phyloP scores from a whole-genome alignment of 2,888 invertebrate genomes.

The Spilosoma lubricipeda region DNA sequence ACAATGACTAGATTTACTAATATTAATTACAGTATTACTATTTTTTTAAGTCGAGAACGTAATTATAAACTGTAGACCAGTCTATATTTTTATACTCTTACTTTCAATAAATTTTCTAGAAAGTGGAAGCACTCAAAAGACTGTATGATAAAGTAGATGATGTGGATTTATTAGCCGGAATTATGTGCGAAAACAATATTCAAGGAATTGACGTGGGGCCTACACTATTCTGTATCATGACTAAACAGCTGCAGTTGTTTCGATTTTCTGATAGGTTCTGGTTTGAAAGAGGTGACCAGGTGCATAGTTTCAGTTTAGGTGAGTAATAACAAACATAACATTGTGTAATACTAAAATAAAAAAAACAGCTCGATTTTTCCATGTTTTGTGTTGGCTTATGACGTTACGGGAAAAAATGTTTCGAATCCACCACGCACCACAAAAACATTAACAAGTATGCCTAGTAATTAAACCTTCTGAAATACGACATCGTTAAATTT shows the following conservation, averaged over 20 bases:
- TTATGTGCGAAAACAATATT: slow-evolving; percentile 68
- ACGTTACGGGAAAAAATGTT: too few relatives aligned
- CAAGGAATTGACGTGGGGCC: slow-evolving; percentile 66
- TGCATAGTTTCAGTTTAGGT: slow-evolving; percentile 71
- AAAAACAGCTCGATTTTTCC: too few relatives aligned
- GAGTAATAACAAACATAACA: slow-evolving; percentile 36
- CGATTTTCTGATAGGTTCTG: slow-evolving; percentile 72
- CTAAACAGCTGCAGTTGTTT: slow-evolving; percentile 67
- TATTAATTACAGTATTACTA: too few relatives aligned
- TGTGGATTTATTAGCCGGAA: slow-evolving; percentile 70
- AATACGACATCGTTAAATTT: too few relatives aligned
- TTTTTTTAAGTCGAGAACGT: neutral
- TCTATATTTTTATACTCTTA: neutral
- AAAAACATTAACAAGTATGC: too few relatives aligned
- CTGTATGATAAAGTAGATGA: slow-evolving; percentile 69
- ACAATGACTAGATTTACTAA: neutral
- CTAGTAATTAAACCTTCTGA: too few relatives aligned
- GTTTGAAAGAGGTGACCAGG: slow-evolving; percentile 75
- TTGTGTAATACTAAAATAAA: neutral
- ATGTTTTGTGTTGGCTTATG: too few relatives aligned
- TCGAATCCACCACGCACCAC: too few relatives aligned
- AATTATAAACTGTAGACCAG: neutral
- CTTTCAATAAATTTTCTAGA: slow-evolving; percentile 51
- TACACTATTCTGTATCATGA: slow-evolving; percentile 72
- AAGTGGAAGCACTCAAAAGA: slow-evolving; percentile 66